phyloP scores from a whole-genome alignment of 2,113 vertebrate genomes.

The Felis chaus region DNA sequence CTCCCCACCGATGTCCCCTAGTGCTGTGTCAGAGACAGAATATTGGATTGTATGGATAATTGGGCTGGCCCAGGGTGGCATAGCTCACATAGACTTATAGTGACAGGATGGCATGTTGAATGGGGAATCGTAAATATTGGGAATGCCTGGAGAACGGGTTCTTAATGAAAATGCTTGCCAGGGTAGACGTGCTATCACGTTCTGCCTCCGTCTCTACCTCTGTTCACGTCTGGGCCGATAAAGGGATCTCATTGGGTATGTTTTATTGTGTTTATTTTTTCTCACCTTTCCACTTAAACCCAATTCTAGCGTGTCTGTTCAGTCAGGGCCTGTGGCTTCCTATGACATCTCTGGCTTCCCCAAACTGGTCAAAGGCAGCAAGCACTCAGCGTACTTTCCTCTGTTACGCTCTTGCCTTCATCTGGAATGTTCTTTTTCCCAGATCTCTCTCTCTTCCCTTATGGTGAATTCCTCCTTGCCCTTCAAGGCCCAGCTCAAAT shows the following conservation, averaged over 20 bases:
- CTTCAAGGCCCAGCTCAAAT: background rate
- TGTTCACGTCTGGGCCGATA: background rate
- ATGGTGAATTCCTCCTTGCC: background rate
- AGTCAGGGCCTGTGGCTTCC: background rate
- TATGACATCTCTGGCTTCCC: background rate
- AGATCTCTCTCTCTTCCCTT: background rate
- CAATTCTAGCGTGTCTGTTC: background rate
- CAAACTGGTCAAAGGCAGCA: background rate
- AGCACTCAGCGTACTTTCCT: background rate
- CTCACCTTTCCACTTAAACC: conserved; percentile 43
- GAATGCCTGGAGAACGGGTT: background rate
- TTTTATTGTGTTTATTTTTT: conserved; percentile 47
- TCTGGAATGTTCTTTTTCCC: background rate
- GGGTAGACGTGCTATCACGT: background rate
- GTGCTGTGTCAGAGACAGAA: conserved; percentile 47
- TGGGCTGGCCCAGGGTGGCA: conserved; percentile 56
- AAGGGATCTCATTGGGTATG: background rate
- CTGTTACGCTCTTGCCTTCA: background rate
- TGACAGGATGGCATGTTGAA: conserved; percentile 57
- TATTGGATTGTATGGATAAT: conserved; percentile 43
- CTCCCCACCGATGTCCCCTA: background rate
- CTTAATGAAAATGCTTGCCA: conserved; percentile 57
- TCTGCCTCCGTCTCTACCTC: background rate
- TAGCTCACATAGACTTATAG: conserved; percentile 50
- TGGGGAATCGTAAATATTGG: conserved; percentile 50